phyloP scores from a whole-genome alignment of 2,888 invertebrate genomes.

The Luperina nickerlii region DNA sequence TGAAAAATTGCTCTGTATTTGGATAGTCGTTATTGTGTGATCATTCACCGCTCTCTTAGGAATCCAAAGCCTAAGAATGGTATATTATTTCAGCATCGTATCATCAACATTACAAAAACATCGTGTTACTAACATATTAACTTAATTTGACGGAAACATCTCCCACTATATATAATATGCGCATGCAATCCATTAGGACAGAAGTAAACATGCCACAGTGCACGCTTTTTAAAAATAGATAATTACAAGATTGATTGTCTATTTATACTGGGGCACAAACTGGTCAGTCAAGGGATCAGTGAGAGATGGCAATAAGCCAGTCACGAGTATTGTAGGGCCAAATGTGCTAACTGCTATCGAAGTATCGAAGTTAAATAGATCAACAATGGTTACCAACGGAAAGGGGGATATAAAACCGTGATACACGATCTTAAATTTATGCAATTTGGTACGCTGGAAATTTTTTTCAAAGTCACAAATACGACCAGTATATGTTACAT shows the following conservation, averaged over 20 bases:
- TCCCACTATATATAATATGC: conserved; percentile 13
- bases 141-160: neutral
- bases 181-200: conserved; percentile 50
- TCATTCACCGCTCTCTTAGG: neutral
- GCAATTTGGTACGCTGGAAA: neutral
- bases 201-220: conserved; percentile 41
- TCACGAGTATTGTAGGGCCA: conserved; percentile 48
- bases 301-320: conserved; percentile 53
- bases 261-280: conserved; percentile 46
- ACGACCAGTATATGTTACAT: neutral
- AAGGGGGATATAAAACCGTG: neutral
- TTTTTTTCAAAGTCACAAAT: neutral
- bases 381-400: neutral
- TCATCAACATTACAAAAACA: neutral
- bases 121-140: neutral
- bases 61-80: neutral
- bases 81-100: neutral
- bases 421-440: neutral
- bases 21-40: neutral
- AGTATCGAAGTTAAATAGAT: conserved; percentile 17
- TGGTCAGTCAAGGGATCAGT: conserved; percentile 28
- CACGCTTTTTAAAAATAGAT: conserved; percentile 50
- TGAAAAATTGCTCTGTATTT: neutral
- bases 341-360: conserved; percentile 26
- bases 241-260: conserved; percentile 51